Percentiles rank a stretch among this genome's conserved stretches.
phyloP scores from a whole-genome alignment of 1,140 invertebrate genomes.

The Cotesia glomerata region DNA sequence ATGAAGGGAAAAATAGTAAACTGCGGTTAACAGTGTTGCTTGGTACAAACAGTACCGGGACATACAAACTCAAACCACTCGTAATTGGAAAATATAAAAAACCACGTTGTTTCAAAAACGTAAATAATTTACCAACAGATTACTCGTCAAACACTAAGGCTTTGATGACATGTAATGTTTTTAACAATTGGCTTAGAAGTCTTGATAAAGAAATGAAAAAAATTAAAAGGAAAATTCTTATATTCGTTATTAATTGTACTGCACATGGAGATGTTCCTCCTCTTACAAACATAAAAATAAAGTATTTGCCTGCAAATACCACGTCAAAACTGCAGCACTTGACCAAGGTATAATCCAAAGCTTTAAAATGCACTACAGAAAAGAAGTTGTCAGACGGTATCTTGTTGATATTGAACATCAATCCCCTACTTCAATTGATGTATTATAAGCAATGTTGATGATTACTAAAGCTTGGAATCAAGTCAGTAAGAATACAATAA shows the following conservation, averaged over 20 bases:
- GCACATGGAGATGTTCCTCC: constrained; percentile 48
- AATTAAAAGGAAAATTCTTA: constrained; percentile 56
- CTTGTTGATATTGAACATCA: not conserved
- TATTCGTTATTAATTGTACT: constrained; percentile 62
- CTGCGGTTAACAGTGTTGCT: constrained; percentile 58
- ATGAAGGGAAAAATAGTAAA: constrained; percentile 59
- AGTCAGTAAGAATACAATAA: not conserved
- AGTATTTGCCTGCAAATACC: constrained; percentile 61
- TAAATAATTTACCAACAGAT: constrained; percentile 48
- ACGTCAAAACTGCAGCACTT: constrained; percentile 61
- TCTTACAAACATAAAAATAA: constrained; percentile 48
- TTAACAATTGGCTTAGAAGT: constrained; percentile 48
- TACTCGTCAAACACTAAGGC: constrained; percentile 57
- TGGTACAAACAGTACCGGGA: constrained; percentile 54
- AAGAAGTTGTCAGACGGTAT: constrained; percentile 32
- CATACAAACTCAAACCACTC: constrained; percentile 57
- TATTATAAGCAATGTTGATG: not conserved
- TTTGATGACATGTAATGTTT: constrained; percentile 45
- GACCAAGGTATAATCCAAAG: constrained; percentile 61
- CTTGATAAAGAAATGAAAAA: constrained; percentile 44
- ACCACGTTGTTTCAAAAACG: constrained; percentile 57
- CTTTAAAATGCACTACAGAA: constrained; percentile 47
- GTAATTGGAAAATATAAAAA: constrained; percentile 61
- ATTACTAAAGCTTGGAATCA: not conserved
- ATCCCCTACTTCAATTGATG: not conserved